These are phyloP conservation scores for Halcyon chelicuti DNA, from an alignment of 2,797 vertebrate genomes.

Conservation along the genomic window DNA sequence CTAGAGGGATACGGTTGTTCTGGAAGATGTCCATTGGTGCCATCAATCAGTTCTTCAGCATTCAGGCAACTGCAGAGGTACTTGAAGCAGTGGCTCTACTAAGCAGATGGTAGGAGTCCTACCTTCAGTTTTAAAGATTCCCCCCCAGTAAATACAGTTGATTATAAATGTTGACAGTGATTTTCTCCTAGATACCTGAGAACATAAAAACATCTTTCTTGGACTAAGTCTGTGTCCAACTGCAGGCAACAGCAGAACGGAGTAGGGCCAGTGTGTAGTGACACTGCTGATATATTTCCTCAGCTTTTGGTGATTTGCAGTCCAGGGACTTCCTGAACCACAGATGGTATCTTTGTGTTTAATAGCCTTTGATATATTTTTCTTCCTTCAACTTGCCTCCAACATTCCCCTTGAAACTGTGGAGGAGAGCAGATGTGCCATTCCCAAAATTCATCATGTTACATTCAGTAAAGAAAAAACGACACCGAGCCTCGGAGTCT, in stretches of 20 bases:
- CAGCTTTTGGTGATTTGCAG: background rate
- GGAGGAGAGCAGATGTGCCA: background rate
- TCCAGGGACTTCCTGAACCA: background rate
- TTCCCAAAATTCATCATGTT: constrained; percentile 20
- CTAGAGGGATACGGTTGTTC: background rate
- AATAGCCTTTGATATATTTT: background rate
- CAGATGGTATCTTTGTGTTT: constrained; percentile 24
- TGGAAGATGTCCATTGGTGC: background rate
- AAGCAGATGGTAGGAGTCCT: background rate
- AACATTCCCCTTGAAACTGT: background rate
- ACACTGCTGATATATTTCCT: background rate
- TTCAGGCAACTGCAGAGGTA: background rate
- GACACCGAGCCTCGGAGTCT: background rate
- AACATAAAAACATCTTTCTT: background rate
- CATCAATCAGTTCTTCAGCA: background rate
- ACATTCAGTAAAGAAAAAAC: background rate
- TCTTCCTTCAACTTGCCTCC: background rate
- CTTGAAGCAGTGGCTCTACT: background rate
- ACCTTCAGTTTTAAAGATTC: background rate
- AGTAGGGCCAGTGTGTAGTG: background rate
- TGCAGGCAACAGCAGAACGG: background rate
- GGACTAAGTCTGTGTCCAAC: background rate
- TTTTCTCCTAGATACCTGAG: background rate
- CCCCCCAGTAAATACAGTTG: background rate
- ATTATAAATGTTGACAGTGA: background rate